These are phyloP conservation scores for Caenorhabditis remanei DNA, from an alignment of 1,140 invertebrate genomes.

Conservation along the genomic window DNA sequence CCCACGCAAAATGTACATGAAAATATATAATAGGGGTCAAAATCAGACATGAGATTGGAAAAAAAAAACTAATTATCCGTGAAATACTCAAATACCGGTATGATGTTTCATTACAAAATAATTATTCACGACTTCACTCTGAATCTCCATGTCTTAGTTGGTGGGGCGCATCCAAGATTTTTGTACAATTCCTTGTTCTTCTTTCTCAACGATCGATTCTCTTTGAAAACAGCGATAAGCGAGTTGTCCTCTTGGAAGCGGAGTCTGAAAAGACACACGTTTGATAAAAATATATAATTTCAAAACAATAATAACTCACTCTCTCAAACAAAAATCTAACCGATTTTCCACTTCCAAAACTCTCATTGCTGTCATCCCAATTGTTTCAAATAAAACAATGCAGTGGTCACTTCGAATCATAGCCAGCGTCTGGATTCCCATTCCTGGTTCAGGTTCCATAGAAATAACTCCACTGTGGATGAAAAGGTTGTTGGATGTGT, in stretches of 20 bases:
- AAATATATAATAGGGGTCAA: too few species aligned
- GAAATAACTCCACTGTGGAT: neutral
- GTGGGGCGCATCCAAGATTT: conserved; percentile 6
- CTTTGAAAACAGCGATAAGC: conserved; percentile 32
- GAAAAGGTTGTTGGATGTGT: neutral
- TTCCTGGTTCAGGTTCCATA: conserved; percentile 11
- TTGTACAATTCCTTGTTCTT: conserved; percentile 17
- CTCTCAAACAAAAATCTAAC: conserved; percentile 9
- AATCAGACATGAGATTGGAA: too few species aligned
- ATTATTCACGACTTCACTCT: neutral
- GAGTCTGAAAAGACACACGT: neutral
- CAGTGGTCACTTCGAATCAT: neutral
- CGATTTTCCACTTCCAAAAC: conserved; percentile 24
- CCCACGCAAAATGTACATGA: too few species aligned
- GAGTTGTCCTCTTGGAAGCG: conserved; percentile 14
- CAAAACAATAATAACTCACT: neutral
- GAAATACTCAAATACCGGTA: too few species aligned
- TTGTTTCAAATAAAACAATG: conserved; percentile 3
- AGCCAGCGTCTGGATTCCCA: conserved; percentile 27
- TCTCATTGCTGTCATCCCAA: neutral
- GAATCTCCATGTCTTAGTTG: conserved; percentile 37
- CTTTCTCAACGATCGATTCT: neutral
- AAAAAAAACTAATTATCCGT: too few species aligned
- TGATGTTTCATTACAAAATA: neutral
- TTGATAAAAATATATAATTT: neutral